Conservation (phyloP, 2,113 vertebrate species). For the Oryzias melastigma region DNA sequence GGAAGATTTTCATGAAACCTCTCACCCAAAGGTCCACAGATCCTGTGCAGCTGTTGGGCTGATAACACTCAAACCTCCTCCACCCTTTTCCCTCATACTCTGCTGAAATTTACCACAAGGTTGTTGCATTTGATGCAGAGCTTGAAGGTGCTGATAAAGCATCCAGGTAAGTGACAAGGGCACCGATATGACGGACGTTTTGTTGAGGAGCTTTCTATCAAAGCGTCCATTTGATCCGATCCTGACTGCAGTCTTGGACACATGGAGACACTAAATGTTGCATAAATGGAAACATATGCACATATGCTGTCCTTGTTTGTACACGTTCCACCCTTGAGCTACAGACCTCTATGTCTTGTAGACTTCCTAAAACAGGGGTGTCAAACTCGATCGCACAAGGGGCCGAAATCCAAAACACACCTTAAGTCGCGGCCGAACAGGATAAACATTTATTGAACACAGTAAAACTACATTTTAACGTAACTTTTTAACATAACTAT, state of each 20-base stretch:
- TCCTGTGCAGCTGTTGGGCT: not conserved
- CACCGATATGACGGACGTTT: too few species aligned
- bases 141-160: slow-evolving; percentile 36
- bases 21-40: slow-evolving; percentile 22
- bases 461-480: too few species aligned
- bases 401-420: too few species aligned
- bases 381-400: too few species aligned
- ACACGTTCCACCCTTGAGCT: not conserved
- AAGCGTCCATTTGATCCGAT: not conserved
- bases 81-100: slow-evolving; percentile 17
- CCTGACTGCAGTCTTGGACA: not conserved
- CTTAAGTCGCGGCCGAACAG: too few species aligned
- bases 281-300: not conserved
- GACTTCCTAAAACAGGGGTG: not conserved
- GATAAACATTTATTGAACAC: too few species aligned
- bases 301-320: slow-evolving; percentile 1
- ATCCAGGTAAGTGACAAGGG: not conserved
- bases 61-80: slow-evolving; percentile 6
- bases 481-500: too few species aligned
- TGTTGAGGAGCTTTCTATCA: slow-evolving; percentile 1
- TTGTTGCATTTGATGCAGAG: slow-evolving; percentile 44
- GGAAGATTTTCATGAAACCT: slow-evolving; percentile 16
- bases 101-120: slow-evolving; percentile 46
- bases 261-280: slow-evolving; percentile 1
- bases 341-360: not conserved